Base-by-base conservation (phyloP, 2,888 invertebrate species). In the Phorcus lineatus region DNA sequence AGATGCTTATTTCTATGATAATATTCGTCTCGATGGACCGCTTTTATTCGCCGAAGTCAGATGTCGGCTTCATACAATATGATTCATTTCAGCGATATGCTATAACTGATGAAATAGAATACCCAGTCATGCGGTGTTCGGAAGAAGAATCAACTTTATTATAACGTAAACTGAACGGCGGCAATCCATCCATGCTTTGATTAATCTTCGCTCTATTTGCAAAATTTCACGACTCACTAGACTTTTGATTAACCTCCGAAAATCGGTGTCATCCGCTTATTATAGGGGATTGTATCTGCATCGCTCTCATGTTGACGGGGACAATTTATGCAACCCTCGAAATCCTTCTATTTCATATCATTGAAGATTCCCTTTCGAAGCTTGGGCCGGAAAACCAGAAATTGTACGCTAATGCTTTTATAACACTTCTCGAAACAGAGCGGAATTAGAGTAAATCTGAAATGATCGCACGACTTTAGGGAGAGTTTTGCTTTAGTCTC, bases 201-300 rank as follows among this genome's bases (percentile, higher is more conserved):
- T 83, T 82, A 83, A 83, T 81, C 81, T 81, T 54, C 66, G 81
- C 81, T 83, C 83, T 83, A 82, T 81, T 83, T 80, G 81, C 83
- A 81, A 81, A 81, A 83, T 83, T 83, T 83, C 78, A 80, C 81
- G 83, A 77, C 76, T 80, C 81, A 78, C 77, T 80, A 80, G 79
- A 57, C 80, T 75, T 81, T 82, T 83, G 83, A 82, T 83, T 83
- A 83, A 83, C 83, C 83, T 66, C 67, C 28, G 70, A 80, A 77
- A 81, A 83, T 81, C 77, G 75, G 76, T 80, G 80, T 74, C 57
- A 66, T 62, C 55, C 40, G 80, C 57, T 66, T 80, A 47, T 75
- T 80, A 67, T 74, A 19, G 78, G 66, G 62, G 79, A 70, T 62
- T 28, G 36, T 67, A 66, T 77, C 57, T 28, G 54, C 66, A 24